Evolutionary conservation across 2,113 vertebrate genomes (phyloP).

Genomic region (Cranoglanis bouderius): DNA sequence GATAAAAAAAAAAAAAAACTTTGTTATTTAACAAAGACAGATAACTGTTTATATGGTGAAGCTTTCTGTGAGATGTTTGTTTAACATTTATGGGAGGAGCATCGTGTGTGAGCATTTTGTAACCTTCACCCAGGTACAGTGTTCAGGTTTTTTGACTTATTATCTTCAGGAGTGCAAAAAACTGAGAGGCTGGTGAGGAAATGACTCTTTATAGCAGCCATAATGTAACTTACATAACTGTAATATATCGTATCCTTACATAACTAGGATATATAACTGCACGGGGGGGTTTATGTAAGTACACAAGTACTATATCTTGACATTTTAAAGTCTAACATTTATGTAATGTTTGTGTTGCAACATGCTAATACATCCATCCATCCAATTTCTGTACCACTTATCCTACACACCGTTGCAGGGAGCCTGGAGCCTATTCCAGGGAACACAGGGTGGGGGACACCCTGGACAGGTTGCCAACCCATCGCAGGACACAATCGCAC

Average conservation of each 20-base stretch:
- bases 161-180: not conserved
- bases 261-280: not conserved
- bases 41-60: no score
- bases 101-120: not conserved
- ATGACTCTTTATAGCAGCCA: not conserved
- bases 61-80: not conserved
- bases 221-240: slow-evolving; percentile 2
- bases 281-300: not conserved
- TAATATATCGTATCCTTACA: slow-evolving; percentile 12
- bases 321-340: not conserved
- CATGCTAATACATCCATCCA: not conserved
- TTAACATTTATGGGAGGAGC: not conserved
- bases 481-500: no score
- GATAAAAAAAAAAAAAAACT: not conserved
- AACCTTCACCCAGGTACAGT: not conserved
- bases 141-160: not conserved
- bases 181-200: not conserved
- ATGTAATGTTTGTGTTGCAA: not conserved
- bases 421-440: no score
- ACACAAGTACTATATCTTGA: slow-evolving; percentile 3
- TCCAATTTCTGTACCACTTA: no score
- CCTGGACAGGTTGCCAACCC: no score
- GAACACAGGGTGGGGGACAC: no score
- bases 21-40: not conserved
- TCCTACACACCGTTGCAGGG: no score